Percentiles rank a stretch among this genome's conserved stretches.
These are phyloP conservation scores for Acanthosepion pharaonis DNA, from an alignment of 2,888 invertebrate genomes.

Conservation along the genomic window DNA sequence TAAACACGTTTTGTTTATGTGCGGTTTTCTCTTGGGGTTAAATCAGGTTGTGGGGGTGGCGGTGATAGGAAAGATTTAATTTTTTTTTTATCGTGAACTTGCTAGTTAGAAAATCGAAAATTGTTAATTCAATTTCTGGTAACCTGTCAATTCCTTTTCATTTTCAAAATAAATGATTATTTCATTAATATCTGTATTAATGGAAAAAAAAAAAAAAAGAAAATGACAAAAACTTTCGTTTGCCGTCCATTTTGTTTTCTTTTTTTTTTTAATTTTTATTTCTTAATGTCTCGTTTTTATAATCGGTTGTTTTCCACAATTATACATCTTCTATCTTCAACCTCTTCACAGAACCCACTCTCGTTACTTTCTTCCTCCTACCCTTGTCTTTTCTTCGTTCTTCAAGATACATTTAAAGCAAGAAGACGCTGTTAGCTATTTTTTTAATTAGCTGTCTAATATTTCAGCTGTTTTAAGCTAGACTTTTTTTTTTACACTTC, in stretches of 20 bases:
- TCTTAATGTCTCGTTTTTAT: not conserved
- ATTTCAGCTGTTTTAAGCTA: not conserved
- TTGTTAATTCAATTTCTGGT: not conserved
- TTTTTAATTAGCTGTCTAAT: conserved; percentile 33
- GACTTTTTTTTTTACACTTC: not conserved
- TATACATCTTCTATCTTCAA: not conserved
- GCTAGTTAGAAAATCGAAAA: not conserved
- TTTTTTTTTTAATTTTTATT: not conserved
- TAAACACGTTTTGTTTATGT: not conserved
- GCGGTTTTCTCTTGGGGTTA: not conserved
- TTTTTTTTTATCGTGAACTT: not conserved
- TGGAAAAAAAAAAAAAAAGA: not conserved
- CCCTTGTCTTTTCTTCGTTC: not conserved
- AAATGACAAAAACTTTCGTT: no score
- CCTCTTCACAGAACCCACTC: not conserved
- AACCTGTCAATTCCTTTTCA: conserved; percentile 1
- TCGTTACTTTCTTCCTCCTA: no score
- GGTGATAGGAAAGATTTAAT: accelerated
- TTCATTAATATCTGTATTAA: not conserved
- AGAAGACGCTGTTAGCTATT: not conserved
- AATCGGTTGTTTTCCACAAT: not conserved
- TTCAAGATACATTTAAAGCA: not conserved
- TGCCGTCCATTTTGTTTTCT: no score
- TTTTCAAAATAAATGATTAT: not conserved
- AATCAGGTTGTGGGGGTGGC: not conserved